Conservation (phyloP, 2,797 vertebrate genomes). For the Sebastes dallii region DNA sequence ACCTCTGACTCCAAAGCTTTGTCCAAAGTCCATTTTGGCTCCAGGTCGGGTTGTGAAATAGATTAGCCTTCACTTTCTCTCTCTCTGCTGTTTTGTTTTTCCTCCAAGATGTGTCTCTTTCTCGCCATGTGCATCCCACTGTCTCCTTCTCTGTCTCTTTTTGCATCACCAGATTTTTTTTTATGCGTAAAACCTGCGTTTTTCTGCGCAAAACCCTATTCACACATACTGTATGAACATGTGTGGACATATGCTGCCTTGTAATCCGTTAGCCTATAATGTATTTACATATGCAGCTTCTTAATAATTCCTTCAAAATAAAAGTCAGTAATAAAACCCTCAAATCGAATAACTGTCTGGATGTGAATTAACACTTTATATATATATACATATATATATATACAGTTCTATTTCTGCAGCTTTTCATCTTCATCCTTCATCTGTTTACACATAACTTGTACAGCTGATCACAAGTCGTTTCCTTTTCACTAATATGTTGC, state of each 20-base stretch:
- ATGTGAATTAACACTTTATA: not conserved
- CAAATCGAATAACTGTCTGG: not conserved
- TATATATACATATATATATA: not conserved
- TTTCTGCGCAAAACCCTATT: not conserved
- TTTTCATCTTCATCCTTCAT: not conserved
- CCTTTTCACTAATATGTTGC: not conserved
- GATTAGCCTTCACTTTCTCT: constrained; percentile 15
- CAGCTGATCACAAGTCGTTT: not conserved
- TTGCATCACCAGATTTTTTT: not conserved
- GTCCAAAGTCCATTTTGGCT: constrained; percentile 66
- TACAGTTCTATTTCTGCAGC: not conserved
- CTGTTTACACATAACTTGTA: not conserved
- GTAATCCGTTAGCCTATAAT: not conserved
- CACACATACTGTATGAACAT: not conserved
- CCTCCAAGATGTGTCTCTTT: not conserved
- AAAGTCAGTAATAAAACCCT: not conserved
- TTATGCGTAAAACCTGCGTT: not conserved
- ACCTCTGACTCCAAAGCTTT: constrained; percentile 68
- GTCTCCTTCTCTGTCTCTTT: not conserved
- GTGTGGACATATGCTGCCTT: no score
- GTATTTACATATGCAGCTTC: not conserved
- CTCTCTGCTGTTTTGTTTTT: not conserved
- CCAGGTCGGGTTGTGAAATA: constrained; percentile 51
- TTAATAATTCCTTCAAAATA: constrained; percentile 30
- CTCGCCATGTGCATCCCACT: not conserved